Conservation (phyloP, 2,888 invertebrate species). For the Sinelater perroti region DNA sequence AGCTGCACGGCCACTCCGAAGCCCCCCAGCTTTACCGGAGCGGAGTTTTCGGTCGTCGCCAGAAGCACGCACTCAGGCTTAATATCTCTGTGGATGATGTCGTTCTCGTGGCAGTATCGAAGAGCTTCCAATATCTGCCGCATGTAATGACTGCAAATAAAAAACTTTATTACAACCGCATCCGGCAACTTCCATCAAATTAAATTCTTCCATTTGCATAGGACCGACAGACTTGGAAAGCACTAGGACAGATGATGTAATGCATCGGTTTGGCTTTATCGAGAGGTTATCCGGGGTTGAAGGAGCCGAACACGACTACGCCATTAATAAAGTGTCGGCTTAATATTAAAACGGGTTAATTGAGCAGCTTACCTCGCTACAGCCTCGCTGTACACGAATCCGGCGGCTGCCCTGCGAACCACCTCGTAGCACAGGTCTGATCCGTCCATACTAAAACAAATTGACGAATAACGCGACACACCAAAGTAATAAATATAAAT, state of each 20-base stretch:
- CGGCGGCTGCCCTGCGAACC: constrained; percentile 92
- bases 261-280: no score
- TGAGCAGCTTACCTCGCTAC: constrained; percentile 86
- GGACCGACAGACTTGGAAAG: no score
- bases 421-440: constrained; percentile 98
- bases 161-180: constrained; percentile 4
- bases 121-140: constrained; percentile 96
- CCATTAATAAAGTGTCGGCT: neutral
- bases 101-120: constrained; percentile 97
- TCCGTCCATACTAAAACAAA: constrained; percentile 91
- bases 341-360: constrained; percentile 1
- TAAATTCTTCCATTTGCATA: no score
- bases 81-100: constrained; percentile 97
- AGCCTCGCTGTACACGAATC: constrained; percentile 99
- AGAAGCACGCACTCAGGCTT: constrained; percentile 96
- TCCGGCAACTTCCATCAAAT: no score
- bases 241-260: no score
- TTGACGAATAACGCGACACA: constrained; percentile 32
- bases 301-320: neutral
- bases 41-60: constrained; percentile 96
- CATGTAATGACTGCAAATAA: constrained; percentile 91
- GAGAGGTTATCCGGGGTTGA: no score
- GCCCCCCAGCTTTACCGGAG: constrained; percentile 97
- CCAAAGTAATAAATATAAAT: constrained; percentile 36
- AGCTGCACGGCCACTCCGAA: constrained; percentile 97